Evolutionary conservation across 1,140 invertebrate species (phyloP), one percentile per base, ranked within the genome.

Genomic region (Glomeris maerens): DNA sequence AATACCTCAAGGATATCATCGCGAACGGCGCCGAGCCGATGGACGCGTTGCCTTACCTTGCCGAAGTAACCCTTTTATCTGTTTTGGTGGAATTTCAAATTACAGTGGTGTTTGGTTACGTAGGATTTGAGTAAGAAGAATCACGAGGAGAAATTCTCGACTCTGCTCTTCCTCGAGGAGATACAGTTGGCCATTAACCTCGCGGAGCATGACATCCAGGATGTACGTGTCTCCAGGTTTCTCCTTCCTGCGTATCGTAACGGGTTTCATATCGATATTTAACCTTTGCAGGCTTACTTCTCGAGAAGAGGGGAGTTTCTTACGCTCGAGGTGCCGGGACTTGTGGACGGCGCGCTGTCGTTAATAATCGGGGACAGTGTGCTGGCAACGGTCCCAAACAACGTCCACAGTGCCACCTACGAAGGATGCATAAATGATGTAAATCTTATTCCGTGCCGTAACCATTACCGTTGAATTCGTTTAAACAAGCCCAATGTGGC

Each of bases 301-400:
- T 70, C 71, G 5, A 68, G 60, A 4, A 69, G 65, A 53, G 75
- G 76, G 1, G 80, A 84, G 53, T 90, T 72, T 69, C 66, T 93
- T 3, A 68, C 71, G 13, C 63, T 94, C 46, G 72, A 79, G 62
- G 80, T 94, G 29, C 78, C 80, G 44, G 84, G 86, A 49, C 67
- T 94, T 10, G 72, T 77, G 45, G 90, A 94, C 65, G 80, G 76
- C 56, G 73, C 89, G 42, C 91, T 89, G 2, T 90, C 86, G 1
- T 62, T 95, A 4, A 72, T 91, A 31, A 60, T 78, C 41, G 86
- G 87, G 1, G 90, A 95, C 64, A 74, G 68, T 63, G 77, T 83
- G 20, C 69, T 80, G 26, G 75, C 70, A 2, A 61, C 62, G 3
- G 59, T 57, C 17, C 66, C 66, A 23, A 40, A 42, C n/a, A 23